These are phyloP conservation scores for Diglossa cyanea DNA, from an alignment of 2,797 vertebrate genomes.

Conservation along the genomic window DNA sequence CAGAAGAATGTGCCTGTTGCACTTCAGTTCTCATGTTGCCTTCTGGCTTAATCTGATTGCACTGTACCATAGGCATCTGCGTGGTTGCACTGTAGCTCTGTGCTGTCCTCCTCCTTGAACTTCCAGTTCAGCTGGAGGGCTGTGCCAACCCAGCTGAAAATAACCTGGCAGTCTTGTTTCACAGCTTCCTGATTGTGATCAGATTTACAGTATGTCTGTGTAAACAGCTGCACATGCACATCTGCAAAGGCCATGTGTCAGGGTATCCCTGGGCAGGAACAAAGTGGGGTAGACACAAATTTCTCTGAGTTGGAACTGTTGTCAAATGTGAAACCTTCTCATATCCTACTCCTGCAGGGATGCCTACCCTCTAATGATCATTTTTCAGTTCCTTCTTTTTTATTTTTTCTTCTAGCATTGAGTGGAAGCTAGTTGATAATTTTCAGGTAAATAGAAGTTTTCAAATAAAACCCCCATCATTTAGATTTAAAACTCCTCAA, in stretches of 20 bases:
- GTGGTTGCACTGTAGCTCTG: neutral
- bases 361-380: neutral
- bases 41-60: neutral
- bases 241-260: neutral
- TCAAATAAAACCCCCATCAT: neutral
- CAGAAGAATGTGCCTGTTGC: neutral
- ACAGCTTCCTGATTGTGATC: neutral
- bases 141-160: neutral
- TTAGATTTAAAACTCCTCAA: neutral
- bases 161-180: neutral
- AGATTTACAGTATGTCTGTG: neutral
- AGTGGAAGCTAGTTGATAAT: neutral
- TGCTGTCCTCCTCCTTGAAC: neutral
- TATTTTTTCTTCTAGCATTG: neutral
- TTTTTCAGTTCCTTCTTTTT: neutral
- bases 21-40: neutral
- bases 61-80: rapidly evolving
- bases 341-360: neutral
- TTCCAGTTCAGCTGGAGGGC: neutral
- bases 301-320: neutral
- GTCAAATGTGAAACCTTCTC: neutral
- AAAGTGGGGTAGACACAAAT: neutral
- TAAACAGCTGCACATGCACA: neutral
- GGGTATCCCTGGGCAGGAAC: neutral
- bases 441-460: neutral